Percentiles rank a stretch among this genome's conserved stretches.
phyloP scores from a whole-genome alignment of 2,888 invertebrate species.

The Dynastes grantii region DNA sequence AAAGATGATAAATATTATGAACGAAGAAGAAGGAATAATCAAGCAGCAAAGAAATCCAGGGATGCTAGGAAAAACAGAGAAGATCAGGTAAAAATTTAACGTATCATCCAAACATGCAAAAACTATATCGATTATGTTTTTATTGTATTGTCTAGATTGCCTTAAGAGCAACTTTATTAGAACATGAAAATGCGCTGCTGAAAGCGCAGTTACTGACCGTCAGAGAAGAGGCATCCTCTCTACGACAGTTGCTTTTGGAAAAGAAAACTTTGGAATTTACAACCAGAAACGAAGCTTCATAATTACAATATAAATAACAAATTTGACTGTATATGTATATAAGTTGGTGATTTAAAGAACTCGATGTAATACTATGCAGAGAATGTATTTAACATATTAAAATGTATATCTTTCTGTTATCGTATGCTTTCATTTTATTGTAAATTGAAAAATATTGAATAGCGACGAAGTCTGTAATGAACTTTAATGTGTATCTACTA shows the following conservation, averaged over 20 bases:
- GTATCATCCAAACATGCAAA: not conserved
- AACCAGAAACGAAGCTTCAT: slow-evolving; percentile 14
- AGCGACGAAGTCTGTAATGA: no score
- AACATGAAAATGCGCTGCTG: slow-evolving; percentile 90
- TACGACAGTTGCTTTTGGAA: slow-evolving; percentile 78
- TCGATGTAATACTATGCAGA: not conserved
- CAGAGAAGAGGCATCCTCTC: slow-evolving; percentile 83
- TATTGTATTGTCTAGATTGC: slow-evolving; percentile 77
- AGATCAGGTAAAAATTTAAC: slow-evolving; percentile 78
- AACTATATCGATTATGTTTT: not conserved
- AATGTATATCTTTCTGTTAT: slow-evolving; percentile 4
- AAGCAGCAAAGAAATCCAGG: slow-evolving; percentile 93
- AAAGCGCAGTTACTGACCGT: slow-evolving; percentile 87
- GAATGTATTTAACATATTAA: not conserved
- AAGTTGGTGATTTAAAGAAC: not conserved
- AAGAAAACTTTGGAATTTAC: slow-evolving; percentile 65
- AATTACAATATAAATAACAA: not conserved
- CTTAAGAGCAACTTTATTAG: slow-evolving; percentile 85
- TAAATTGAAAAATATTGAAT: not conserved
- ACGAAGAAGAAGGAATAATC: slow-evolving; percentile 88
- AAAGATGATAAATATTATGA: slow-evolving; percentile 95
- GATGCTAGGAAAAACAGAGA: slow-evolving; percentile 91
- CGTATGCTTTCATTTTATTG: no score
- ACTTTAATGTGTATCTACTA: no score
- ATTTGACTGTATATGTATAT: not conserved